Conservation (phyloP, 1,140 invertebrate genomes). For the Drosophila melanogaster region DNA sequence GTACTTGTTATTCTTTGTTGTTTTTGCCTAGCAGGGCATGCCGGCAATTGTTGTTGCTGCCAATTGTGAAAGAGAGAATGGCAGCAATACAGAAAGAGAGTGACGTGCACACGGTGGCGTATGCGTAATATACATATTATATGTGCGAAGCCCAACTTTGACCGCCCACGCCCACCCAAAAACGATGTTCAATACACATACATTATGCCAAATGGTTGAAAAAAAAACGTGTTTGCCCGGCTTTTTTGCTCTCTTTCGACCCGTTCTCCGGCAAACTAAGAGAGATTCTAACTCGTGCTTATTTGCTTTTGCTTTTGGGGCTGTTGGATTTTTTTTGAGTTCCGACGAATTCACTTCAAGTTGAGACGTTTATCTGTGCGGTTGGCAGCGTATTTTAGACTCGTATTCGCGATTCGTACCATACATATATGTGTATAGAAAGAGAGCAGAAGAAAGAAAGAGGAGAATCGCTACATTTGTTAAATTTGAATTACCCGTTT, state of each 20-base stretch:
- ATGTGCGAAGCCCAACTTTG: constrained; percentile 23
- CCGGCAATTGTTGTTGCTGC: constrained; percentile 41
- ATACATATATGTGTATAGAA: constrained; percentile 46
- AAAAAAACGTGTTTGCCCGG: constrained; percentile 46
- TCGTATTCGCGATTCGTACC: constrained; percentile 43
- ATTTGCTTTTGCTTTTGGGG: constrained; percentile 40
- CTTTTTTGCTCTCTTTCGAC: constrained; percentile 28
- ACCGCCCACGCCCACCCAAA: constrained; percentile 40
- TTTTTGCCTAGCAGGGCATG: constrained; percentile 45
- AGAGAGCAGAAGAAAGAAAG: constrained; percentile 42
- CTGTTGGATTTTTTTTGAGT: constrained; percentile 36
- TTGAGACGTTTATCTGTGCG: constrained; percentile 83
- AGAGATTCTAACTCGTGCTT: constrained; percentile 74
- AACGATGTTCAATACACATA: constrained; percentile 19
- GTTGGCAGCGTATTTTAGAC: constrained; percentile 58
- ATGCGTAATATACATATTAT: constrained; percentile 43
- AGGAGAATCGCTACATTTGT: constrained; percentile 51
- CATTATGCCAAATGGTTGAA: not conserved
- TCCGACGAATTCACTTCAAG: constrained; percentile 73
- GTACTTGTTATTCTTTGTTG: constrained; percentile 20
- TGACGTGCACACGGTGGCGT: constrained; percentile 52
- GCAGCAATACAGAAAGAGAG: not conserved
- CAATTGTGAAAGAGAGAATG: constrained; percentile 18
- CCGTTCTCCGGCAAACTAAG: not conserved
- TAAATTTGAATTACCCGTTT: constrained; percentile 77